phyloP scores from a whole-genome alignment of 2,113 vertebrate species.

The Malaclemys terrapin region DNA sequence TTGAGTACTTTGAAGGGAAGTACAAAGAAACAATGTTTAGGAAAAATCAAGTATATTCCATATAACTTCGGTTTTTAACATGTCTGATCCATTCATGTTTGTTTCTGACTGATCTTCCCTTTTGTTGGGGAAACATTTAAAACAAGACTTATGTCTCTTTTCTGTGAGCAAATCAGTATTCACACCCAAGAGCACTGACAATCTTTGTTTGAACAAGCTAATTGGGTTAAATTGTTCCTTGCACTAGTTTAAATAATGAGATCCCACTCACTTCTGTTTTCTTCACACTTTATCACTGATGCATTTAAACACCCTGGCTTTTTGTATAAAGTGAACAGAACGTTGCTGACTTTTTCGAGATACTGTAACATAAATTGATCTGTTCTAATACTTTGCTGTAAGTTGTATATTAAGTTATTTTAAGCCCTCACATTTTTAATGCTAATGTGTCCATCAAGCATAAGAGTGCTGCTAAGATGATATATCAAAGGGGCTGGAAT shows the following conservation, averaged over 20 bases:
- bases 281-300: neutral
- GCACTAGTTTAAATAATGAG: neutral
- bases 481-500: slow-evolving; percentile 7
- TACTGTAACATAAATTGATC: neutral
- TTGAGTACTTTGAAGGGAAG: slow-evolving; percentile 45
- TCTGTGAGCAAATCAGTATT: neutral
- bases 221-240: rapidly evolving
- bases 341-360: neutral
- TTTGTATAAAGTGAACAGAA: neutral
- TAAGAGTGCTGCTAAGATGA: neutral
- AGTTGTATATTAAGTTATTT: neutral
- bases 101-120: neutral
- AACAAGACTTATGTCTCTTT: neutral
- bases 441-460: slow-evolving; percentile 8
- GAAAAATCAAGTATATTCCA: slow-evolving; percentile 30
- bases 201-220: neutral
- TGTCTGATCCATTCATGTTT: neutral
- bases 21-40: slow-evolving; percentile 38
- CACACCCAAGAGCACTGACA: neutral
- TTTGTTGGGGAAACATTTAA: neutral
- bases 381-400: neutral
- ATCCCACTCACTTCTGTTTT: neutral
- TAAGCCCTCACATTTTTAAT: slow-evolving; percentile 32
- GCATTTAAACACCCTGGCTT: neutral
- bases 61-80: neutral